A percentile compares a stretch with the other conserved stretches of the same genome.
Evolutionary conservation across 2,113 vertebrate species (phyloP).

Genomic region (Heliornis fulica): DNA sequence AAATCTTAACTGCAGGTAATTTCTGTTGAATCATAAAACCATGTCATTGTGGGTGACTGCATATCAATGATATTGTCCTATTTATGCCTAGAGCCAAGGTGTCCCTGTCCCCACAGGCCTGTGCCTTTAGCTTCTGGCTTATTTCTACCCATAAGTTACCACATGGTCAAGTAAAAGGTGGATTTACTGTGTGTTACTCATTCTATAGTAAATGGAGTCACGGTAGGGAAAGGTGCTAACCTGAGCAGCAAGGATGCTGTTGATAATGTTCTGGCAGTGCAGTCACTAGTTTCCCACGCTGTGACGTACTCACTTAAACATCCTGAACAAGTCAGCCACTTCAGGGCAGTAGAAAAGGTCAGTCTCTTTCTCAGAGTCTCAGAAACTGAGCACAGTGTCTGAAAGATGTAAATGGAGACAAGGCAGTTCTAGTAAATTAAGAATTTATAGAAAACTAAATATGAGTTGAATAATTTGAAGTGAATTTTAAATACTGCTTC

Average conservation of each 20-base stretch:
- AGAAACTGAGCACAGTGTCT: neutral
- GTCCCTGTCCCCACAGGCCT: neutral
- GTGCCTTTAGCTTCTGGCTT: neutral
- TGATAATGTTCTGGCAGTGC: neutral
- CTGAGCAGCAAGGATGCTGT: neutral
- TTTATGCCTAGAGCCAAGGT: neutral
- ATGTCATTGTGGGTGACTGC: neutral
- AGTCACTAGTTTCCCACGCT: neutral
- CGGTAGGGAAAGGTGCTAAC: neutral
- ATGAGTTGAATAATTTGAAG: neutral
- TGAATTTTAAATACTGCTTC: neutral
- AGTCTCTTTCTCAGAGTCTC: neutral
- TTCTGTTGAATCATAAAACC: neutral
- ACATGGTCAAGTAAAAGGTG: neutral
- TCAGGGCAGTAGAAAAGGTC: neutral
- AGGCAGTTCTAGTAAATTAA: neutral
- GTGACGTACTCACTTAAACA: neutral
- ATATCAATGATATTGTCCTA: neutral
- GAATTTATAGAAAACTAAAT: neutral
- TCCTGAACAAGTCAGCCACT: neutral
- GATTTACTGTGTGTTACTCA: neutral
- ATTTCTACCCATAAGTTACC: neutral
- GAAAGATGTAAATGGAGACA: neutral
- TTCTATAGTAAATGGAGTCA: neutral
- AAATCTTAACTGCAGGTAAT: slow-evolving; percentile 76